Evolutionary conservation across 2,888 invertebrate genomes (phyloP), one percentile per base, ranked within the genome.

Genomic region (Athalia circularis): DNA sequence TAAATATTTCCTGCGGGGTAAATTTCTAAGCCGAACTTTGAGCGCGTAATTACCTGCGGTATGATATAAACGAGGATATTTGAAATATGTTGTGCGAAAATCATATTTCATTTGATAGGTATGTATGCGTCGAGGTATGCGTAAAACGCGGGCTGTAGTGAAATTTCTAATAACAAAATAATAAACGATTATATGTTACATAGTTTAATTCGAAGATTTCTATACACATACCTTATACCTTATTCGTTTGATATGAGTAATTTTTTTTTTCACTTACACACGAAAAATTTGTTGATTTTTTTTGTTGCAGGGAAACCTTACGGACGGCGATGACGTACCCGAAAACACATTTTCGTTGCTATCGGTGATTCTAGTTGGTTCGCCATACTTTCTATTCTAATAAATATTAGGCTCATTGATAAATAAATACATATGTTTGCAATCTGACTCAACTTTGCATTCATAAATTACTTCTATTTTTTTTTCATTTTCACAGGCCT

Each of bases 281-380:
- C n/a, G n/a, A n/a, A n/a, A n/a, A n/a, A n/a, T n/a, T n/a, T n/a
- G n/a, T n/a, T n/a, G n/a, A n/a, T n/a, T n/a, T 75, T 64, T 75
- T 75, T n/a, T 75, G 75, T 75, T 87, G 45, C 88, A 90, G 90
- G 88, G 85, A 83, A 88, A 90, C 85, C 86, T 86, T 86, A 90
- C 90, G 85, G 87, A 93, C 87, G 93, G 93, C 86, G 93, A 94
- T 87, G 92, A 93, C 81, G 93, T 93, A 83, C 91, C 91, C 79
- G 95, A 95, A 84, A 95, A 95, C 90, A 93, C 95, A 85, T 94
- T 95, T 88, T 95, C 96, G 80, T 92, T 95, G 89, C 93, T 96
- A 89, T 95, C 96, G 84, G 95, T 95, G 91, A 92, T 96, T 89
- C 93, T 96, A 90, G 95, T 96, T 90, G 96, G 96, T 96, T 87